Percentiles rank a stretch among this genome's conserved stretches.
These are phyloP conservation scores for Calycopis cecrops DNA, from an alignment of 1,140 invertebrate genomes.

Conservation along the genomic window DNA sequence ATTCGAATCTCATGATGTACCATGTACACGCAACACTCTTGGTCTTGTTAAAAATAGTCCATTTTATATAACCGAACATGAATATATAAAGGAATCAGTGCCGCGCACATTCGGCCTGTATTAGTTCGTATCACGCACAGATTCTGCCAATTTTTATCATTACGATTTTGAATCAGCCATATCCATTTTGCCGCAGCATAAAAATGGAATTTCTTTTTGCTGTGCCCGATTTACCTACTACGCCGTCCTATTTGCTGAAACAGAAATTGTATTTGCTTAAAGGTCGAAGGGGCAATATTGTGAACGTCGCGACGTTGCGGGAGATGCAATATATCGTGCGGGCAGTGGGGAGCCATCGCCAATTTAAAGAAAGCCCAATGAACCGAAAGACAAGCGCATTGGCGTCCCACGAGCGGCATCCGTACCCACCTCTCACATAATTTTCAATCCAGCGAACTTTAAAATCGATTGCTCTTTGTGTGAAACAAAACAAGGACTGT, in stretches of 20 bases:
- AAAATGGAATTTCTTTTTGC: constrained; percentile 59
- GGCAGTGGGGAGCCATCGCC: constrained; percentile 65
- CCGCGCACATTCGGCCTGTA: constrained; percentile 24
- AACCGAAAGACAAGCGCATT: constrained; percentile 76
- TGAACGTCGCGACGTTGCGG: constrained; percentile 65
- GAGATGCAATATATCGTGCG: constrained; percentile 69
- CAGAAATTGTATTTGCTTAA: constrained; percentile 71
- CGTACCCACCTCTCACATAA: constrained; percentile 66
- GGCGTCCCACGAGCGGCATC: constrained; percentile 65
- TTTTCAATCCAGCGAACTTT: constrained; percentile 73
- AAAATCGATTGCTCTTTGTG: constrained; percentile 73
- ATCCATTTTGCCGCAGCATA: constrained; percentile 35
- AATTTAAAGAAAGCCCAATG: constrained; percentile 76
- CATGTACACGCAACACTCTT: constrained; percentile 28
- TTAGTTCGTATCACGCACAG: constrained; percentile 66
- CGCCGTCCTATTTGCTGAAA: constrained; percentile 64
- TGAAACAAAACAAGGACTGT: constrained; percentile 54
- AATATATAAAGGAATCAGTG: constrained; percentile 38
- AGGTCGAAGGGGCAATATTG: constrained; percentile 70
- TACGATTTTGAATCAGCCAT: constrained; percentile 27
- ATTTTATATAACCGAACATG: constrained; percentile 31
- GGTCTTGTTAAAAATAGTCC: neutral
- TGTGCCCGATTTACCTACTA: constrained; percentile 59
- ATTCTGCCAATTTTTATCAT: constrained; percentile 34
- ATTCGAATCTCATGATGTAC: constrained; percentile 66